phyloP scores from a whole-genome alignment of 2,888 invertebrate species.

The Eilema caniola region DNA sequence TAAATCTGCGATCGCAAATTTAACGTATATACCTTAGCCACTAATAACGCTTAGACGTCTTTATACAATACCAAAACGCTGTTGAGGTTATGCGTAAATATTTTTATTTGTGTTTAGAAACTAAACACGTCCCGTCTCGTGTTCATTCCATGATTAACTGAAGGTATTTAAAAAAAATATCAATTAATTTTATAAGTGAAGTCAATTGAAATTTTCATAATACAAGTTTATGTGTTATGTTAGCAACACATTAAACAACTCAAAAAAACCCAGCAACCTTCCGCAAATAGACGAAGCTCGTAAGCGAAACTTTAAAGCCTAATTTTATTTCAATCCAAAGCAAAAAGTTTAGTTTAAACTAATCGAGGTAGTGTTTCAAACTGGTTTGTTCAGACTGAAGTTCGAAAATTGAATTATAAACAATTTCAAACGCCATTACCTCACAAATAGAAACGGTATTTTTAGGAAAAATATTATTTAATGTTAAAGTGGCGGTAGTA shows the following conservation, averaged over 20 bases:
- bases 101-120: too few relatives aligned
- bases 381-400: conserved; percentile 65
- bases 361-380: conserved; percentile 66
- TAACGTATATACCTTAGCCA: too few relatives aligned
- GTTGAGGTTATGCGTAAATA: too few relatives aligned
- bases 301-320: conserved; percentile 43
- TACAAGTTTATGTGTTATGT: background rate
- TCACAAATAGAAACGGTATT: too few relatives aligned
- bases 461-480: background rate
- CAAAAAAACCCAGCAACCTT: background rate
- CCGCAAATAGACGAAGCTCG: conserved; percentile 10
- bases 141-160: too few relatives aligned
- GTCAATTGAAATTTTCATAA: too few relatives aligned
- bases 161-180: too few relatives aligned
- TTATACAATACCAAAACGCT: too few relatives aligned
- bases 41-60: too few relatives aligned
- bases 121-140: too few relatives aligned
- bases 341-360: conserved; percentile 59
- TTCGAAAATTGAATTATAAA: conserved; percentile 8
- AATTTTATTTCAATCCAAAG: conserved; percentile 47
- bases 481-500: background rate
- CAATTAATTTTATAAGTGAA: too few relatives aligned
- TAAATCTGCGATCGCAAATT: background rate
- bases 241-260: background rate
- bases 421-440: background rate